Conservation (phyloP, 1,140 invertebrate genomes). For the Wiebesia pumilae region DNA sequence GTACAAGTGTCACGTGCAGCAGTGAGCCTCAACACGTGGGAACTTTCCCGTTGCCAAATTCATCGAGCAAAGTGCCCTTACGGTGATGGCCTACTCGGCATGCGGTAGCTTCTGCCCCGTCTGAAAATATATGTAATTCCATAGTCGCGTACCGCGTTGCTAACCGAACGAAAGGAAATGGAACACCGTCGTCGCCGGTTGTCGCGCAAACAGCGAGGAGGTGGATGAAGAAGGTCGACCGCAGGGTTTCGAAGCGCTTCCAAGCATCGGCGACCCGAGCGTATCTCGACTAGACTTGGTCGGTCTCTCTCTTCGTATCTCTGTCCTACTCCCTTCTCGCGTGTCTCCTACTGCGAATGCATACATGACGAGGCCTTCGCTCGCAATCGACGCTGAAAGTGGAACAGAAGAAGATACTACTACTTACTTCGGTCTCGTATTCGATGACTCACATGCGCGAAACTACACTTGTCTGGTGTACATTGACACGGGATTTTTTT, state of each 20-base stretch:
- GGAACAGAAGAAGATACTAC: neutral
- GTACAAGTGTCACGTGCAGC: too few species aligned
- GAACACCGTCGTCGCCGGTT: neutral
- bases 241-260: neutral
- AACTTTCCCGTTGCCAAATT: neutral
- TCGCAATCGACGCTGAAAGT: neutral
- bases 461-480: too few species aligned
- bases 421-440: neutral
- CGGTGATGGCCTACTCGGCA: neutral
- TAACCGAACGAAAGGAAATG: neutral
- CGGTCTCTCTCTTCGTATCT: slow-evolving; percentile 5
- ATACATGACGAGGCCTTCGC: neutral
- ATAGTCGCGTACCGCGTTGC: neutral
- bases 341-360: neutral
- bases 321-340: neutral
- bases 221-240: neutral
- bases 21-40: neutral
- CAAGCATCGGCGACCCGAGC: slow-evolving; percentile 2
- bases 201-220: neutral
- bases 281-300: neutral
- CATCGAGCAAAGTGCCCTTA: neutral
- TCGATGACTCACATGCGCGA: too few species aligned
- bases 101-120: neutral
- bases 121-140: neutral
- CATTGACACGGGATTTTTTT: too few species aligned